Conservation (phyloP, 2,797 vertebrate species). For the Numenius phaeopus region DNA sequence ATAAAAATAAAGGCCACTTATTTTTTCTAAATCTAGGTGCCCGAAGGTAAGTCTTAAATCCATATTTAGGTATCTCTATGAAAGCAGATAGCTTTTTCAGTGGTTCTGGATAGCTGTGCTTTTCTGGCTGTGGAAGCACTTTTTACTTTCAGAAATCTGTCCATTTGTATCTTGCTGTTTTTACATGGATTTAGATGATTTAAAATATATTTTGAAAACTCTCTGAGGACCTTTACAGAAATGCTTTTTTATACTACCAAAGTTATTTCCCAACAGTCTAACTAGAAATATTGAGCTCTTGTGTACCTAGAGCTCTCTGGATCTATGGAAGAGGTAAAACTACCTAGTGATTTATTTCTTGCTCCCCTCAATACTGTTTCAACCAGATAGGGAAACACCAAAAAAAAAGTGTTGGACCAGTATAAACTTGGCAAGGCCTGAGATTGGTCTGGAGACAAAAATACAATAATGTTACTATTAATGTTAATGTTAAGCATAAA, state of each 20-base stretch:
- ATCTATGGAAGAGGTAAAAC: not conserved
- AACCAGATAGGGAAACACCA: not conserved
- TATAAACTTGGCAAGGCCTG: not conserved
- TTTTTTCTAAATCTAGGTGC: not conserved
- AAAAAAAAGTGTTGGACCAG: not conserved
- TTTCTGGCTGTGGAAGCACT: not conserved
- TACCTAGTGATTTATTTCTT: not conserved
- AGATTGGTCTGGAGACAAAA: not conserved
- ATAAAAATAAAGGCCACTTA: not conserved
- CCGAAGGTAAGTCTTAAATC: not conserved
- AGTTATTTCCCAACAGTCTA: not conserved
- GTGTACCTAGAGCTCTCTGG: not conserved
- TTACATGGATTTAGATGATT: not conserved
- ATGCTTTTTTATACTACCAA: not conserved
- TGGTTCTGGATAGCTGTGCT: not conserved
- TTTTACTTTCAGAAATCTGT: not conserved
- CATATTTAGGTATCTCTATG: not conserved
- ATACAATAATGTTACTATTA: not conserved
- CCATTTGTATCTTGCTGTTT: not conserved
- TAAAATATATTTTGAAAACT: not conserved
- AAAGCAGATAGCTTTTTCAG: not conserved
- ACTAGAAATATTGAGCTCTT: not conserved
- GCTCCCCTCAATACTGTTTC: not conserved
- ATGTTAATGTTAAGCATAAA: not conserved
- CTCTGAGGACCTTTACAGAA: not conserved